Base-by-base conservation (phyloP, 2,113 vertebrate genomes). In the Etia nguti region DNA sequence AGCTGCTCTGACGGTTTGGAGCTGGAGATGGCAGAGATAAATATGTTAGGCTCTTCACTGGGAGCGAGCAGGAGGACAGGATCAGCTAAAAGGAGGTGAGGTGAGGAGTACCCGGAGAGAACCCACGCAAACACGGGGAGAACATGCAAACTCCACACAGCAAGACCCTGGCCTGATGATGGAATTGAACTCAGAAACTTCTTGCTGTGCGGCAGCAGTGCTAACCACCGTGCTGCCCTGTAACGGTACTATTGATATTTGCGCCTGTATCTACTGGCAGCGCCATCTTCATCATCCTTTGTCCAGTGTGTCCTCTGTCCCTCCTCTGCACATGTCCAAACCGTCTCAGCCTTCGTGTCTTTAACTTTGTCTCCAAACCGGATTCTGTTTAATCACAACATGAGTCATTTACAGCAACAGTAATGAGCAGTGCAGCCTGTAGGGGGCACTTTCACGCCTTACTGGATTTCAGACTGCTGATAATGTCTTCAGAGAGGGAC, bases 391-490 rank as follows among this genome's bases (percentile, higher is more conserved):
- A 48, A 29, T 11, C 24, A 48, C 18, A 54, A n/a, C 18, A n/a
- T 2, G 1, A 75, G 68, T 1, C 3, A 8, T 75, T 48, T 1
- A 3, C 68, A 29, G 41, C 12, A 18, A 0, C 68, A 46, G 41
- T 2, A 29, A 36, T 59, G 38, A 41, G 10, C 24, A 22, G 20
- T 50, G 20, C 54, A 4, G 82, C 54, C 82, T 59, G 82, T 15
- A 84, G 82, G 54, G 38, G 82, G 68, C 68, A 0, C 73, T 13
- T 5, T 4, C 0, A 4, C 2, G 16, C 26, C 73, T 0, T 4
- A 48, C 43, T 20, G 70, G 43, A 50, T 50, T 50, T 31, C 43
- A 77, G 24, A 75, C 16, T 31, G 24, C 70, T 12, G 43, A 43
- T 73, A 73, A 26, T 18, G 41, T 70, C 36, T 2, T 22, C 7